Percentiles rank a stretch among this genome's conserved stretches.
These are phyloP conservation scores for Agrilus cyanescens DNA, from an alignment of 2,888 invertebrate genomes.

Conservation along the genomic window DNA sequence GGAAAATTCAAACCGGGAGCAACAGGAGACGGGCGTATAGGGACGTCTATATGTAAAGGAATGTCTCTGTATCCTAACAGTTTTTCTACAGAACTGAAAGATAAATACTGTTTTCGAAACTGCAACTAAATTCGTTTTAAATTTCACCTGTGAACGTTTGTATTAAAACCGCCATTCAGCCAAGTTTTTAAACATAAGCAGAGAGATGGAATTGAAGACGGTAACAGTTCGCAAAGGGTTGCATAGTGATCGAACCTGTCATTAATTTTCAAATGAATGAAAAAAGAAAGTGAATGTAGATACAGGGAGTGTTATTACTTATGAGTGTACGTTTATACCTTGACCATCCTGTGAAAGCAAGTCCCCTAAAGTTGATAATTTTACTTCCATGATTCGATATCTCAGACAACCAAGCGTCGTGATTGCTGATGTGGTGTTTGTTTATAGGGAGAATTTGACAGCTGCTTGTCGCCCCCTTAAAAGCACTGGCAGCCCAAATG, in stretches of 20 bases:
- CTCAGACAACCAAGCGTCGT: slow-evolving; percentile 57
- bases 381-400: slow-evolving; percentile 38
- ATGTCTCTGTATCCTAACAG: slow-evolving; percentile 35
- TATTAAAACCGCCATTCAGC: slow-evolving; percentile 37
- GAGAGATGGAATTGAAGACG: slow-evolving; percentile 50
- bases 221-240: slow-evolving; percentile 55
- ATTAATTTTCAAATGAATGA: slow-evolving; percentile 3
- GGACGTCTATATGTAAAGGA: slow-evolving; percentile 30
- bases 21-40: slow-evolving; percentile 34
- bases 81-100: slow-evolving; percentile 27
- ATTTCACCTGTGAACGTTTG: slow-evolving; percentile 35
- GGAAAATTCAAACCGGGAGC: slow-evolving; percentile 40
- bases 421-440: slow-evolving; percentile 62
- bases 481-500: slow-evolving; percentile 72
- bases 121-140: neutral
- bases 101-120: neutral
- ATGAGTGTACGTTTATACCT: slow-evolving; percentile 38
- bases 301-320: too few species aligned
- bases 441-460: slow-evolving; percentile 54
- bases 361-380: slow-evolving; percentile 47
- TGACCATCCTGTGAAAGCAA: slow-evolving; percentile 64
- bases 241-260: slow-evolving; percentile 61
- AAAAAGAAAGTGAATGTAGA: slow-evolving; percentile 5
- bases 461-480: slow-evolving; percentile 76
- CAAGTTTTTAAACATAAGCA: slow-evolving; percentile 48